A percentile compares a stretch with the other conserved stretches of the same genome.
Conservation (phyloP, 2,888 invertebrate genomes). For the Mimas tiliae region DNA sequence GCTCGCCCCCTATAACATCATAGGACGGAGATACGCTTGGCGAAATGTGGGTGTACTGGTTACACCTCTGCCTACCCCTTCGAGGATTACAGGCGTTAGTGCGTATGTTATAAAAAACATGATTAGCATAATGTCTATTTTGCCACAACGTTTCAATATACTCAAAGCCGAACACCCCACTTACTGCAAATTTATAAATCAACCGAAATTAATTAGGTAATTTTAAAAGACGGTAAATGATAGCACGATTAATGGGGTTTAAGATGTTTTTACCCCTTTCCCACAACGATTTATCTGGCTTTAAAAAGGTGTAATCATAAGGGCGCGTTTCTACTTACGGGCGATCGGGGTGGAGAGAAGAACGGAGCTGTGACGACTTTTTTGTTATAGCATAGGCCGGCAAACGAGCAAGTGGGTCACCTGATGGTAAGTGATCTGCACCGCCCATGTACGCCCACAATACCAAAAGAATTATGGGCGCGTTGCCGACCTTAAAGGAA, state of each 20-base stretch:
- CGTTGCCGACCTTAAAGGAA: too few species aligned
- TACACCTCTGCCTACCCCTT: too few species aligned
- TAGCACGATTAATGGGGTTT: constrained; percentile 17
- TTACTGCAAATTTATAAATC: not conserved
- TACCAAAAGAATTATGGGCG: too few species aligned
- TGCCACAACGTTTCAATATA: not conserved
- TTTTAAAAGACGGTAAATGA: constrained; percentile 18
- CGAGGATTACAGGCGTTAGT: too few species aligned
- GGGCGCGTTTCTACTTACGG: not conserved
- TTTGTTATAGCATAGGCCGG: too few species aligned
- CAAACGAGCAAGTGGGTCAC: too few species aligned
- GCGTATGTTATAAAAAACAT: not conserved
- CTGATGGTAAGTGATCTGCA: too few species aligned
- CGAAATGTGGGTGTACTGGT: too few species aligned
- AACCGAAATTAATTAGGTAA: constrained; percentile 8
- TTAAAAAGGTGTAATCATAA: constrained; percentile 22
- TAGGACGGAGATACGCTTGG: too few species aligned
- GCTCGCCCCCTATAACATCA: too few species aligned
- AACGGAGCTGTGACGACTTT: not conserved
- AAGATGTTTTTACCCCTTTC: not conserved
- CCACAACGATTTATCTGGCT: constrained; percentile 18
- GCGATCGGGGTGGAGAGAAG: not conserved
- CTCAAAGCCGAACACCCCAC: not conserved
- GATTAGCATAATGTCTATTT: not conserved
- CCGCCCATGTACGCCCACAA: too few species aligned